Conservation (phyloP, 1,140 invertebrate genomes). For the Drosophila pruinosa region DNA sequence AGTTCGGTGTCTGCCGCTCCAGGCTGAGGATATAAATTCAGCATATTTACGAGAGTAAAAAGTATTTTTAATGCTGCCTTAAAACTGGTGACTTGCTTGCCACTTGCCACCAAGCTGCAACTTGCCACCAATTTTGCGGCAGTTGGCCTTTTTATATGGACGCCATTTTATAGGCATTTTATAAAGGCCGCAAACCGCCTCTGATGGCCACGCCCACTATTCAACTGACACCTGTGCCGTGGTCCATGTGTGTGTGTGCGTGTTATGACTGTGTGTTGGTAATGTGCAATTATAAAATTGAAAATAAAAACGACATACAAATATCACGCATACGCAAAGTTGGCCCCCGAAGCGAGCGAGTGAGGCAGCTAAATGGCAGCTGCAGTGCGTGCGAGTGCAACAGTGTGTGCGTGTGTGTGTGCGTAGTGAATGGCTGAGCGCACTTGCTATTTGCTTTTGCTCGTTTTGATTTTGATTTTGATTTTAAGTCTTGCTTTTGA, state of each 20-base stretch:
- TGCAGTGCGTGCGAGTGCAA: not conserved
- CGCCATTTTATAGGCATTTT: conserved; percentile 64
- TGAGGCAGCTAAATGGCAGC: conserved; percentile 31
- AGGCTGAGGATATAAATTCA: not conserved
- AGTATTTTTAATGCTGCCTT: not conserved
- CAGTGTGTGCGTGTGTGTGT: conserved; percentile 28
- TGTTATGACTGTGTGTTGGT: conserved; percentile 33
- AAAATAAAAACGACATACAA: conserved; percentile 12
- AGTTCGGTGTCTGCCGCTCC: not conserved
- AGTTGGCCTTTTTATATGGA: conserved; percentile 40
- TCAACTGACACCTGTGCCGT: conserved; percentile 27
- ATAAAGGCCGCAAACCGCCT: conserved; percentile 42
- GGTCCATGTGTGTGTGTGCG: conserved; percentile 7
- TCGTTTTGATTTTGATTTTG: conserved; percentile 12
- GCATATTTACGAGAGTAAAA: not conserved
- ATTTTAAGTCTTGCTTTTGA: conserved; percentile 17
- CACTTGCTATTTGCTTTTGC: not conserved
- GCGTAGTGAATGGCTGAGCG: conserved; percentile 55
- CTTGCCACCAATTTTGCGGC: conserved; percentile 4
- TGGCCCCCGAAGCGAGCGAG: conserved; percentile 45
- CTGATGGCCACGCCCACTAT: conserved; percentile 69
- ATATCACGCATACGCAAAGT: conserved; percentile 69
- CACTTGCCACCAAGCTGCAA: not conserved
- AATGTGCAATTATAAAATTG: conserved; percentile 68
- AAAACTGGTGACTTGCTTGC: not conserved